A percentile compares a stretch with the other conserved stretches of the same genome.
Conservation (phyloP, 2,888 invertebrate species). For the Folsomia manolachei region DNA sequence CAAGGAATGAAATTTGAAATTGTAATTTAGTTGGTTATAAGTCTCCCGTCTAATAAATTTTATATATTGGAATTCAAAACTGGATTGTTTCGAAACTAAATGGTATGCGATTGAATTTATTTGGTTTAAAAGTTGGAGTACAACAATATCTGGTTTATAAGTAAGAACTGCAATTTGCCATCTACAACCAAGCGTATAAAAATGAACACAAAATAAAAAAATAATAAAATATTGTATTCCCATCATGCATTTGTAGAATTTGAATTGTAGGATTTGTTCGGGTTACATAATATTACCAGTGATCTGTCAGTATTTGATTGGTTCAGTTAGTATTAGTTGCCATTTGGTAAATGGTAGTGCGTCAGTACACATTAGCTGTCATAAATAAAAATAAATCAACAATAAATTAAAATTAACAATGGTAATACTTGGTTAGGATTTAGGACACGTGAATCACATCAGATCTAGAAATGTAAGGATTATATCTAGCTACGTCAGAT, state of each 20-base stretch:
- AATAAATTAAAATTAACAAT: slow-evolving; percentile 4
- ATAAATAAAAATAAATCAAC: too few species aligned
- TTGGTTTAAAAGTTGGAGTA: too few species aligned
- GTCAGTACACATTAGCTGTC: background rate
- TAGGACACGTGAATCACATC: background rate
- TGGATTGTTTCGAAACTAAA: background rate
- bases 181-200: too few species aligned
- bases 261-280: background rate
- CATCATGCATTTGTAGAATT: background rate
- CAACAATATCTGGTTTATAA: too few species aligned
- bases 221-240: too few species aligned
- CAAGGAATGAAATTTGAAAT: background rate
- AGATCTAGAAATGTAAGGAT: too few species aligned
- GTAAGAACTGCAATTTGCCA: too few species aligned
- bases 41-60: too few species aligned
- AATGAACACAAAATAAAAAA: background rate
- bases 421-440: background rate
- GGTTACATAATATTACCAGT: background rate
- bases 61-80: background rate
- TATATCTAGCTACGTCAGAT: slow-evolving; percentile 30
- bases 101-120: background rate
- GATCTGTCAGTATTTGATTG: background rate
- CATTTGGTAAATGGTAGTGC: background rate
- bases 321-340: background rate
- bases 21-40: too few species aligned